Evolutionary conservation across 2,113 vertebrate genomes (phyloP).

Genomic region (Brachyistius frenatus): DNA sequence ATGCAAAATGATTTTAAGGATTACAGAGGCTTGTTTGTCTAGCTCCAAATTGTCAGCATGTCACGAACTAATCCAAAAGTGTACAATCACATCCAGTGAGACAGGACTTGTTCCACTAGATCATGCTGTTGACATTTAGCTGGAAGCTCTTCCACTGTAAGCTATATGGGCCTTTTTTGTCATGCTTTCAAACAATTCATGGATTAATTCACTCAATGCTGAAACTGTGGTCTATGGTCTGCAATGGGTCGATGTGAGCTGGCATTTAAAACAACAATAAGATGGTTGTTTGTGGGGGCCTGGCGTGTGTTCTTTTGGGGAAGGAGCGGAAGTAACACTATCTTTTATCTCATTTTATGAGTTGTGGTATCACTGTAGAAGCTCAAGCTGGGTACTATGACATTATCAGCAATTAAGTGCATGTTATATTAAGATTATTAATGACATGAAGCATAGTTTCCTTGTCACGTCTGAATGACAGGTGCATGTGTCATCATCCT

Average conservation of each 20-base stretch:
- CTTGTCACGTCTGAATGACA: conserved; percentile 48
- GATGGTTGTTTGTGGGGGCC: conserved; percentile 55
- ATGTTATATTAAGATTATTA: conserved; percentile 9
- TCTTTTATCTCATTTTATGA: conserved; percentile 19
- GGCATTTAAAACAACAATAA: conserved; percentile 76
- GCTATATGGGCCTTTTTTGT: conserved; percentile 53
- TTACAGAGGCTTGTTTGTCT: not conserved
- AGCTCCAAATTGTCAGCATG: conserved; percentile 35
- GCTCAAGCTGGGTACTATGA: not conserved
- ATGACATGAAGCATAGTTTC: not conserved
- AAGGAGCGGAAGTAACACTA: conserved; percentile 18
- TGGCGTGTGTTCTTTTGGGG: conserved; percentile 20
- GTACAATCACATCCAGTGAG: conserved; percentile 32
- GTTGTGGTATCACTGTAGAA: not conserved
- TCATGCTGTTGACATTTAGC: conserved; percentile 73
- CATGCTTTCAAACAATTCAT: conserved; percentile 66
- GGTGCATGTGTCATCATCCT: conserved; percentile 53
- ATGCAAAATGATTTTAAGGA: not conserved
- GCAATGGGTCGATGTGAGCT: conserved; percentile 70
- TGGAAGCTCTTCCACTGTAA: conserved; percentile 25
- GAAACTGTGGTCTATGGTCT: conserved; percentile 49
- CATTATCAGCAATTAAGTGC: not conserved
- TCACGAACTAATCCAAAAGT: conserved; percentile 46
- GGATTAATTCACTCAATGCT: conserved; percentile 62
- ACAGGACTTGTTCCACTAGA: conserved; percentile 45